phyloP scores from a whole-genome alignment of 2,888 invertebrate genomes.

The Sarcophaga carnaria region DNA sequence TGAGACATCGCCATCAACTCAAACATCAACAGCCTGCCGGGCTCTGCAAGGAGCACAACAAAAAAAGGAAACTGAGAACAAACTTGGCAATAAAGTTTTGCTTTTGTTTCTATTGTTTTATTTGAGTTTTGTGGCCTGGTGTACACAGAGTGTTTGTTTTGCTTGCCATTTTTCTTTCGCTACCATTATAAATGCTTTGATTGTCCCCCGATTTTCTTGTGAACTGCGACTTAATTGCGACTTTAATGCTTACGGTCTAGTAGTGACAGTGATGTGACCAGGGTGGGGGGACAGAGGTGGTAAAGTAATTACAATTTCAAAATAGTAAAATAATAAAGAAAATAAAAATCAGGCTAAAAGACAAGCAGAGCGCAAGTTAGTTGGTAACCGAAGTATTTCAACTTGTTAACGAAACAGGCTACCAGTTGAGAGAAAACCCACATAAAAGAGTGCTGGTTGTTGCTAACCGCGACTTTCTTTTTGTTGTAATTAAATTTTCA shows the following conservation, averaged over 20 bases:
- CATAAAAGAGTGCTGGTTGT: too few relatives aligned
- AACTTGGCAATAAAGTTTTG: constrained; percentile 15
- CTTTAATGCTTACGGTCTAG: background rate
- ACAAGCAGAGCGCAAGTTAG: background rate
- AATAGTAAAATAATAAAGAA: constrained; percentile 10
- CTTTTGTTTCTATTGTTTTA: constrained; percentile 32
- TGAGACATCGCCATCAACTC: background rate
- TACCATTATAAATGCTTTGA: background rate
- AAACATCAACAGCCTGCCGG: background rate
- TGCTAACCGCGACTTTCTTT: constrained; percentile 18
- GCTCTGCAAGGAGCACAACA: background rate
- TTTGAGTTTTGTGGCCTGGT: constrained; percentile 36
- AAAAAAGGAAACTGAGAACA: background rate
- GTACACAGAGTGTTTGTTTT: background rate
- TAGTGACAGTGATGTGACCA: background rate
- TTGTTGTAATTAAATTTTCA: constrained; percentile 54
- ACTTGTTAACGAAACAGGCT: constrained; percentile 1
- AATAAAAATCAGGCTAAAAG: constrained; percentile 27
- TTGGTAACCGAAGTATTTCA: constrained; percentile 34
- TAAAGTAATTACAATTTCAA: constrained; percentile 24
- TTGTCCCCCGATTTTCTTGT: background rate
- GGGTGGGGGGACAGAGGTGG: background rate
- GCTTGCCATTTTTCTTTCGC: background rate
- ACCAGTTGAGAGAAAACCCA: too few relatives aligned
- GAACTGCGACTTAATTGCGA: background rate